phyloP scores from a whole-genome alignment of 92 coral and sea anemone species.

The Scolanthus callimorphus region DNA sequence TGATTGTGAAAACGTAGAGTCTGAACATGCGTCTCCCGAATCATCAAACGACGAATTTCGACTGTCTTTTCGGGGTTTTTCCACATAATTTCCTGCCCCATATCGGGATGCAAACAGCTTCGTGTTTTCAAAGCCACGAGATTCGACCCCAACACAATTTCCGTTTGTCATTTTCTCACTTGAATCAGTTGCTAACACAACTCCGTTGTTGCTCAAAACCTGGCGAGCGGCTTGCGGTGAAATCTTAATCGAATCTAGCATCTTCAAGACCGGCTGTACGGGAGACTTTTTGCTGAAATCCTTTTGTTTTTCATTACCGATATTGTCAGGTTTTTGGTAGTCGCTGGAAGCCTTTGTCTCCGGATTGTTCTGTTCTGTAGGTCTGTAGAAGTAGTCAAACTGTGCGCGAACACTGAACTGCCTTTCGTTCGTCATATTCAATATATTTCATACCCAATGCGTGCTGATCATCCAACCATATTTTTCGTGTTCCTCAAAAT shows the following conservation, averaged over 20 bases:
- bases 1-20: constrained; percentile 62
- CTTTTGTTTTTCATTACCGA: neutral
- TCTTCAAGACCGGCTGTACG: constrained; percentile 10
- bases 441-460: too few relatives aligned
- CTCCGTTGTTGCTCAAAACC: neutral
- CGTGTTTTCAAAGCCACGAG: neutral
- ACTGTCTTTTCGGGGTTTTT: neutral
- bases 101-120: neutral
- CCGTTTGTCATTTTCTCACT: too few relatives aligned
- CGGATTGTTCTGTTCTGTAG: neutral
- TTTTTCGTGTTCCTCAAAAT: neutral
- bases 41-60: constrained; percentile 2
- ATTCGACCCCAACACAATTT: neutral
- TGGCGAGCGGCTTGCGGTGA: constrained; percentile 11
- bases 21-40: constrained; percentile 56
- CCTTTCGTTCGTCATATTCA: constrained; percentile 25
- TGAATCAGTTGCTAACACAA: neutral
- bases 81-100: neutral
- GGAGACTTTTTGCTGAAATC: neutral
- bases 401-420: constrained; percentile 9
- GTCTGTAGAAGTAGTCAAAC: constrained; percentile 29
- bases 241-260: constrained; percentile 21
- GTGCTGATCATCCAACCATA: neutral
- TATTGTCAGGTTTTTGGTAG: neutral
- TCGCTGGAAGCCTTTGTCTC: neutral